phyloP scores from a whole-genome alignment of 2,797 vertebrate genomes.

The Pseudochirops corinnae region DNA sequence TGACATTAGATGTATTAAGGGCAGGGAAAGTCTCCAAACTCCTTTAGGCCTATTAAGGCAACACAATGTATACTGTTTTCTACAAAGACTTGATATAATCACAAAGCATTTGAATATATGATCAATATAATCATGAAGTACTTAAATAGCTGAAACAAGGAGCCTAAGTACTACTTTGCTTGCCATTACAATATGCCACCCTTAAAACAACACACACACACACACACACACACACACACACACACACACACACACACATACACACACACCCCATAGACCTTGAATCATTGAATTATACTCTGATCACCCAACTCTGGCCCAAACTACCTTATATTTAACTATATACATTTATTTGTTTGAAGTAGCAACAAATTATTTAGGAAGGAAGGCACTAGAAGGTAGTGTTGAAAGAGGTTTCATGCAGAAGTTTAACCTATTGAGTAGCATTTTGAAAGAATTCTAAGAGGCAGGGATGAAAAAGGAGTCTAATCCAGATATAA shows the following conservation, averaged over 20 bases:
- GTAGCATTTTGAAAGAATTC: neutral
- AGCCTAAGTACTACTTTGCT: no score
- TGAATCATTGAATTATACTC: neutral
- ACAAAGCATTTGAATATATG: no score
- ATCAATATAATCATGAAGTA: no score
- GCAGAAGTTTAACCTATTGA: neutral
- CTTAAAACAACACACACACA: neutral
- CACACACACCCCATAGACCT: no score
- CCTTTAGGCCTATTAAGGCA: no score
- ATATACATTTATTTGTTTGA: neutral
- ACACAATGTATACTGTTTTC: no score
- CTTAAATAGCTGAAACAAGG: no score
- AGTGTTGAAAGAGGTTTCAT: no score
- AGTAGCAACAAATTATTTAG: neutral
- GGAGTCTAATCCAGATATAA: neutral
- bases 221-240: neutral
- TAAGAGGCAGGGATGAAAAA: neutral
- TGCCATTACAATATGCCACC: neutral
- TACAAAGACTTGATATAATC: no score
- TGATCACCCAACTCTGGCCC: neutral
- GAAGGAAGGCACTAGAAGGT: neutral
- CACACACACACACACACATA: no score
- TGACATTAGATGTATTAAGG: no score
- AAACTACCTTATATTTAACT: neutral
- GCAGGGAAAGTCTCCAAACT: no score